These are phyloP conservation scores for Macaca fascicularis DNA, from an alignment of 2,113 vertebrate species.

Conservation along the genomic window DNA sequence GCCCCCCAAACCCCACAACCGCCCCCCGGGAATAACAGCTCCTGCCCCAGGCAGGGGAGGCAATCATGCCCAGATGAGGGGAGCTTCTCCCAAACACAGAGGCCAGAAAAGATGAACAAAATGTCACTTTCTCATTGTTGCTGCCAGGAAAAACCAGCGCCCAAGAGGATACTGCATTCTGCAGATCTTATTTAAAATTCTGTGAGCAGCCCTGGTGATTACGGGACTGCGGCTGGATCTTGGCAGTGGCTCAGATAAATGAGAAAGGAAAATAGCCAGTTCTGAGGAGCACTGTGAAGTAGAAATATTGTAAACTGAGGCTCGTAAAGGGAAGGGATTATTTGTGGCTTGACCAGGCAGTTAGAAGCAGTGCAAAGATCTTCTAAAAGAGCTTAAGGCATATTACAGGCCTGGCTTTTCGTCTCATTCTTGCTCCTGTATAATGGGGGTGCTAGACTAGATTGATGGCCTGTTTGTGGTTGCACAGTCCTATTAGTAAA, in stretches of 20 bases:
- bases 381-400: neutral
- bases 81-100: neutral
- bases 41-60: neutral
- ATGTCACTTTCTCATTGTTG: neutral
- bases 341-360: neutral
- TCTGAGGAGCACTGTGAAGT: neutral
- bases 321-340: neutral
- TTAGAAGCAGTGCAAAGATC: neutral
- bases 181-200: conserved; percentile 14
- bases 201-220: neutral
- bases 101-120: neutral
- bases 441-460: neutral
- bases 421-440: neutral
- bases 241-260: neutral
- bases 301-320: neutral
- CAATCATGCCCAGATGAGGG: neutral
- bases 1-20: no score
- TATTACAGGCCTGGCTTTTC: neutral
- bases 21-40: neutral
- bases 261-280: neutral
- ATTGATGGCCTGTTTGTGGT: neutral
- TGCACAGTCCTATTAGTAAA: neutral
- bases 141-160: neutral
- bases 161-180: neutral
- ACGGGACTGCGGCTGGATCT: neutral